Conservation (phyloP, 2,888 invertebrate genomes). For the Megaustenia siamemsis region DNA sequence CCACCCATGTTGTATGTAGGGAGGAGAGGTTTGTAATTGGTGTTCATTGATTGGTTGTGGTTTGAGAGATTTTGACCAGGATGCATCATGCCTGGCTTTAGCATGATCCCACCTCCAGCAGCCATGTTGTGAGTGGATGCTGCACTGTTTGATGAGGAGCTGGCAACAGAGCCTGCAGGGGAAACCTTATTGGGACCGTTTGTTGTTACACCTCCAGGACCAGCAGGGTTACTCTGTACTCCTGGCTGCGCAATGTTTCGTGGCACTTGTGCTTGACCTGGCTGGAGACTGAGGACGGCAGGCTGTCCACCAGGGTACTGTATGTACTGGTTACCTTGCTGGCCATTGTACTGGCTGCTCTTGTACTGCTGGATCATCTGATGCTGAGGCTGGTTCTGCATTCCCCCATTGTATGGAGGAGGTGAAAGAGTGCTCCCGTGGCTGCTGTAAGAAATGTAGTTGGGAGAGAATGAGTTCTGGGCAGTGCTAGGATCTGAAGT, state of each 20-base stretch:
- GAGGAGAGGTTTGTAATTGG: constrained; percentile 34
- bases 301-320: constrained; percentile 54
- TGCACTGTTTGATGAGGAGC: constrained; percentile 73
- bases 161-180: constrained; percentile 76
- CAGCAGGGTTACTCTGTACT: constrained; percentile 53
- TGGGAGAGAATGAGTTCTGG: constrained; percentile 59
- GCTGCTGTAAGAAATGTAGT: constrained; percentile 55
- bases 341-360: constrained; percentile 35
- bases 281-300: constrained; percentile 49
- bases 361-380: constrained; percentile 50
- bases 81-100: constrained; percentile 32
- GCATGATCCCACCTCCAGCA: constrained; percentile 18
- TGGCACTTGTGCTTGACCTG: constrained; percentile 45
- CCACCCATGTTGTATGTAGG: constrained; percentile 22
- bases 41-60: constrained; percentile 33
- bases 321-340: constrained; percentile 46
- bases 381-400: constrained; percentile 31
- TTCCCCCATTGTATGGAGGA: constrained; percentile 29
- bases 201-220: constrained; percentile 32
- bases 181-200: constrained; percentile 61
- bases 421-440: constrained; percentile 40
- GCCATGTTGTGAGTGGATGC: constrained; percentile 56
- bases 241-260: constrained; percentile 37
- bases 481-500: constrained; percentile 65
- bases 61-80: constrained; percentile 34